Evolutionary conservation across 23 tunicate species (phyloP).

Genomic region (Clavelina lepadiformis): DNA sequence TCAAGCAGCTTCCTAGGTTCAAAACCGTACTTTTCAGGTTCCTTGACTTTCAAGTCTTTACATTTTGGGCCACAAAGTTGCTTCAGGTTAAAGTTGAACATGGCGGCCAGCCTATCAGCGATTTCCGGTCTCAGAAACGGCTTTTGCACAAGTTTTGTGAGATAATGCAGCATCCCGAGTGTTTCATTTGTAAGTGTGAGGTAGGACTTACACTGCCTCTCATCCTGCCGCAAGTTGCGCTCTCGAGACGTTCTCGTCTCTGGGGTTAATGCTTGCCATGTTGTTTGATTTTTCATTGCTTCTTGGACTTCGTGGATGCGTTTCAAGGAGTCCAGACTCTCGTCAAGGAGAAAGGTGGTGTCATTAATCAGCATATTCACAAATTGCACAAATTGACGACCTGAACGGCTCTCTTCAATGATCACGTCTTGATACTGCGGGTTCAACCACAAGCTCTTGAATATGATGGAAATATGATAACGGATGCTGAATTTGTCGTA

Average conservation of each 20-base stretch:
- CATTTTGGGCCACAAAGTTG: conserved; percentile 93
- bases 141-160: conserved; percentile 74
- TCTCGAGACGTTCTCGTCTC: conserved; percentile 41
- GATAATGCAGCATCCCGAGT: conserved; percentile 61
- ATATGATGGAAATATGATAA: conserved; percentile 79
- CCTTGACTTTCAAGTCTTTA: conserved; percentile 73
- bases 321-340: conserved; percentile 73
- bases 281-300: conserved; percentile 40
- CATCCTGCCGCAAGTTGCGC: conserved; percentile 74
- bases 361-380: conserved; percentile 95
- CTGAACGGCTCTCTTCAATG: conserved; percentile 47
- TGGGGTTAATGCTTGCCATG: conserved; percentile 36
- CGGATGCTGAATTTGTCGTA: conserved; percentile 94
- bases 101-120: conserved; percentile 91
- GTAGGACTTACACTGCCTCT: conserved; percentile 87
- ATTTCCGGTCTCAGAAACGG: conserved; percentile 93
- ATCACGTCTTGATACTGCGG: conserved; percentile 68
- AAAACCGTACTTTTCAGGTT: conserved; percentile 87
- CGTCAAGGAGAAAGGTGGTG: conserved; percentile 88
- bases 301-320: conserved; percentile 90
- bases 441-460: conserved; percentile 73
- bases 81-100: conserved; percentile 85
- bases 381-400: conserved; percentile 81
- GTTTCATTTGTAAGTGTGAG: conserved; percentile 88
- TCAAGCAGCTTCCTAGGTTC: conserved; percentile 83